Conservation (phyloP, 2,113 vertebrate species). For the Ia io region DNA sequence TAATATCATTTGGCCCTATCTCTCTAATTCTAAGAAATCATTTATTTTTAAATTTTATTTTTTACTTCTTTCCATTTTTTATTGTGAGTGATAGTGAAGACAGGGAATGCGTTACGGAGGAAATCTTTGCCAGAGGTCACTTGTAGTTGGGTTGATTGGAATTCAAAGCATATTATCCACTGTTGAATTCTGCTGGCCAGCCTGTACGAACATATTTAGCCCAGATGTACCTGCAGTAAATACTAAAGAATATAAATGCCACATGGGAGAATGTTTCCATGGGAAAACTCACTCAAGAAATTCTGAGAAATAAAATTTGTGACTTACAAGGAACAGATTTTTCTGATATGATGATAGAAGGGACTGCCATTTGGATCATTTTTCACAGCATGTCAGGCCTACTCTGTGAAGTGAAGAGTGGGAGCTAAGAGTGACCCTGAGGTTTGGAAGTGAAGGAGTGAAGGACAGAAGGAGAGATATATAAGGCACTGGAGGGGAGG, state of each 20-base stretch:
- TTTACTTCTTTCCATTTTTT: conserved; percentile 2
- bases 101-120: conserved; percentile 17
- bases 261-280: conserved; percentile 18
- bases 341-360: background rate
- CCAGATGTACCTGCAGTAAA: conserved; percentile 43
- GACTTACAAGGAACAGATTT: background rate
- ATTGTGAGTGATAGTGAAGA: conserved; percentile 31
- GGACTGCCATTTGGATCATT: background rate
- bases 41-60: background rate
- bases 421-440: background rate
- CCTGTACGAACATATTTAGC: background rate
- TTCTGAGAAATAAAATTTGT: conserved; percentile 40
- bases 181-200: conserved; percentile 18
- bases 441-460: background rate
- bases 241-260: background rate
- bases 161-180: conserved; percentile 51
- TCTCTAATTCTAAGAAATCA: background rate
- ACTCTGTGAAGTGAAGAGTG: background rate
- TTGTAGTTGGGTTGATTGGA: conserved; percentile 53
- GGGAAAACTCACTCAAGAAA: conserved; percentile 19
- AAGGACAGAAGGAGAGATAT: background rate
- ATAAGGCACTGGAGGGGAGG: too few relatives aligned
- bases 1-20: background rate
- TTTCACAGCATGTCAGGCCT: background rate
- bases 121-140: conserved; percentile 35